phyloP scores from a whole-genome alignment of 2,113 vertebrate genomes.

The Hydropotes inermis region DNA sequence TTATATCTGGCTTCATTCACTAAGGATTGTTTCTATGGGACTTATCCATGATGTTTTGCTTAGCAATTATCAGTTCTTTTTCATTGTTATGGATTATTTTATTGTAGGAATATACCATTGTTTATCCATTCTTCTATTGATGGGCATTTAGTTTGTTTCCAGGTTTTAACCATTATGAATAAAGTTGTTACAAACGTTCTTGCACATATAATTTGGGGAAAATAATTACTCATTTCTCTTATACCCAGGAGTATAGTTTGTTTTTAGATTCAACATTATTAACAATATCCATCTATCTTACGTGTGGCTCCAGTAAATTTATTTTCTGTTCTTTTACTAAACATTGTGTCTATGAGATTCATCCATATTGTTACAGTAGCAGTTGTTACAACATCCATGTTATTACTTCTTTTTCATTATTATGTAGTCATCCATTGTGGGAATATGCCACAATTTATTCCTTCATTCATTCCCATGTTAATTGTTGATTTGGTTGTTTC shows the following conservation, averaged over 20 bases:
- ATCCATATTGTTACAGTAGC: too few relatives aligned
- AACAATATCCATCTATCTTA: not conserved
- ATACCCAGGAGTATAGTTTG: not conserved
- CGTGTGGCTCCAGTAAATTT: not conserved
- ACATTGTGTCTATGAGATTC: not conserved
- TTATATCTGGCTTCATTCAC: not conserved
- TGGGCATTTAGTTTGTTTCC: not conserved
- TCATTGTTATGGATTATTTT: not conserved
- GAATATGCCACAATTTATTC: not conserved
- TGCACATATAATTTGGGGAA: not conserved
- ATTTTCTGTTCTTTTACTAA: not conserved
- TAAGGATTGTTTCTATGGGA: not conserved
- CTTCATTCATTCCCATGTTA: not conserved
- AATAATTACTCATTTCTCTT: not conserved
- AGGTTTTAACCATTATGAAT: not conserved
- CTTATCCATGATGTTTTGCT: not conserved
- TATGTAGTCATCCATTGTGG: not conserved
- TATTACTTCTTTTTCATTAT: not conserved
- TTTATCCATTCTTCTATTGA: not conserved
- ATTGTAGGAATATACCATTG: not conserved
- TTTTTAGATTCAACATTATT: not conserved
- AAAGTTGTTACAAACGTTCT: not conserved
- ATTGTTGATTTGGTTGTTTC: not conserved
- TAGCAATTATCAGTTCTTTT: not conserved
- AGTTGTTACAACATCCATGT: not conserved